A percentile compares a stretch with the other conserved stretches of the same genome.
These are phyloP conservation scores for Stenurella melanura DNA, from an alignment of 2,888 invertebrate species.

Conservation along the genomic window DNA sequence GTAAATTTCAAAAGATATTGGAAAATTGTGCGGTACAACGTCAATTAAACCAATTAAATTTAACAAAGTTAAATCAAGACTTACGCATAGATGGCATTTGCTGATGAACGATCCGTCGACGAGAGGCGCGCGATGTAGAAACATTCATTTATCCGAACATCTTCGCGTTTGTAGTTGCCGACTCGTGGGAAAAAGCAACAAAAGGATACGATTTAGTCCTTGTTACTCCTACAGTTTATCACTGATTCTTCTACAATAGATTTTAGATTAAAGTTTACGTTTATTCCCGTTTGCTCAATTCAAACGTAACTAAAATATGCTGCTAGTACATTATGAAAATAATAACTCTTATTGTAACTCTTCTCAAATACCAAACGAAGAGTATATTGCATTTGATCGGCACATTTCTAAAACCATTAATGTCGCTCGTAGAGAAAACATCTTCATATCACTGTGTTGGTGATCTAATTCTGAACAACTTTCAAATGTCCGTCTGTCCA, in stretches of 20 bases:
- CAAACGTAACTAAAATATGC: neutral
- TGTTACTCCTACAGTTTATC: conserved; percentile 38
- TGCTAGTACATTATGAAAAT: neutral
- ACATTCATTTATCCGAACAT: conserved; percentile 53
- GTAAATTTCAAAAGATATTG: neutral
- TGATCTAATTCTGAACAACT: no score
- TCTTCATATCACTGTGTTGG: no score
- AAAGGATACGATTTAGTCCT: conserved; percentile 43
- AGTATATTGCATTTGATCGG: no score
- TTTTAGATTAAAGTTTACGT: conserved; percentile 32
- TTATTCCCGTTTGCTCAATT: conserved; percentile 9
- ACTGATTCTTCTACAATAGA: conserved; percentile 18
- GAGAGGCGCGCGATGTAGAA: conserved; percentile 44
- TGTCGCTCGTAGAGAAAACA: no score
- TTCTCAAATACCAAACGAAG: no score
- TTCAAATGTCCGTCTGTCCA: no score
- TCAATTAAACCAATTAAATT: conserved; percentile 28
- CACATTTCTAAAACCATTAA: no score
- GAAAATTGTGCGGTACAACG: conserved; percentile 8
- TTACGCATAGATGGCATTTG: conserved; percentile 45
- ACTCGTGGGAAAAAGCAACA: conserved; percentile 55
- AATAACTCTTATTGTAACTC: no score
- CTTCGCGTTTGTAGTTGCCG: conserved; percentile 53
- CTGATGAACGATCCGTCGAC: conserved; percentile 43
- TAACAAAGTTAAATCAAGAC: conserved; percentile 21